Evolutionary conservation across 2,113 vertebrate genomes (phyloP).

Genomic region (Sigmodon hispidus): DNA sequence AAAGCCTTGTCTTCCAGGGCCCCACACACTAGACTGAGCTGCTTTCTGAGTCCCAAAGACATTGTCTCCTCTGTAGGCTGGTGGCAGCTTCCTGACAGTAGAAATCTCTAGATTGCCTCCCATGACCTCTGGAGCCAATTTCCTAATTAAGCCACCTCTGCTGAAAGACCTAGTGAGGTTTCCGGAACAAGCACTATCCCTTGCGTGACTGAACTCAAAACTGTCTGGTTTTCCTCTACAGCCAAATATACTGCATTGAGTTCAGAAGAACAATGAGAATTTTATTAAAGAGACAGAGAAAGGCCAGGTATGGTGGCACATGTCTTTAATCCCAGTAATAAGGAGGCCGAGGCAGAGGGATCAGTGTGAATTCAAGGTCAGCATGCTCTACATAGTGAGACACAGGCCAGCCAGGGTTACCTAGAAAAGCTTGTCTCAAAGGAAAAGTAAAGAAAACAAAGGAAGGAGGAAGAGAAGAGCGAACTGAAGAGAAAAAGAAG

Average conservation of each 20-base stretch:
- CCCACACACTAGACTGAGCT: not conserved
- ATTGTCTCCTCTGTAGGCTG: not conserved
- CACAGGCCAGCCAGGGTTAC: not conserved
- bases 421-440: not conserved
- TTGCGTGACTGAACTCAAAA: slow-evolving; percentile 21
- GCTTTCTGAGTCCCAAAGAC: not conserved
- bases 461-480: not conserved
- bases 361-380: not conserved
- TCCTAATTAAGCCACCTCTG: not conserved
- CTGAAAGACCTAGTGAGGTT: slow-evolving; percentile 16
- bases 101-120: not conserved
- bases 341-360: not conserved
- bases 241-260: not conserved
- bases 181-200: not conserved
- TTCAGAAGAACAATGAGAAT: slow-evolving; percentile 25
- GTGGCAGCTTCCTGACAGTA: not conserved
- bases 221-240: not conserved
- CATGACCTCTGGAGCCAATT: not conserved
- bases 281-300: not conserved
- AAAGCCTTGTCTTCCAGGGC: not conserved
- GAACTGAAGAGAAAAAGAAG: not conserved
- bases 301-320: not conserved
- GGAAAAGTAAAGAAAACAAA: not conserved
- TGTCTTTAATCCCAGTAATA: not conserved
- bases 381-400: not conserved